Evolutionary conservation across 2,113 vertebrate genomes (phyloP).

Genomic region (Dinomys branickii): DNA sequence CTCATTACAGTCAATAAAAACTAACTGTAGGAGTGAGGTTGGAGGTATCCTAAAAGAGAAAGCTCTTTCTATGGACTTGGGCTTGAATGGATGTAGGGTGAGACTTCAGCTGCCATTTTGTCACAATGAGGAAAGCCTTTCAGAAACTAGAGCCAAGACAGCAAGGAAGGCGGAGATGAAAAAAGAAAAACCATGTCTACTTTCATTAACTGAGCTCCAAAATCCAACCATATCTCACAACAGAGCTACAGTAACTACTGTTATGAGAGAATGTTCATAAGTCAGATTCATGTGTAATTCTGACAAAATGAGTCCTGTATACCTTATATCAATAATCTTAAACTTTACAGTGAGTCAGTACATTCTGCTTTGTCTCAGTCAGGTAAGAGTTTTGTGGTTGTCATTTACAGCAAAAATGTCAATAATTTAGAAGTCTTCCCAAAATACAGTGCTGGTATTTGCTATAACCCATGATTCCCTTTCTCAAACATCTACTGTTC

Average conservation of each 20-base stretch:
- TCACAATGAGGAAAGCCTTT: conserved; percentile 1
- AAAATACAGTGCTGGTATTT: not conserved
- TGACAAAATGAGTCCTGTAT: not conserved
- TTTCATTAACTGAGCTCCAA: conserved; percentile 15
- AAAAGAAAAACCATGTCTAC: not conserved
- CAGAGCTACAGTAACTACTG: not conserved
- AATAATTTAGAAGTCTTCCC: not conserved
- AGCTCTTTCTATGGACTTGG: not conserved
- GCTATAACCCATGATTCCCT: not conserved
- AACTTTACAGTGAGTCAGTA: not conserved
- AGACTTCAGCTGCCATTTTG: not conserved
- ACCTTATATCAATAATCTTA: not conserved
- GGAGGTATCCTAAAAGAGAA: conserved; percentile 11
- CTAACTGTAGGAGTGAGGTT: not conserved
- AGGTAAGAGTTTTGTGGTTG: not conserved
- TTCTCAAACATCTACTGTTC: not conserved
- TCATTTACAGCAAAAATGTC: conserved; percentile 15
- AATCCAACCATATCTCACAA: not conserved
- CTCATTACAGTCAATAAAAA: not conserved
- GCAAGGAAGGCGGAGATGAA: not conserved
- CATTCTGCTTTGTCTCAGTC: not conserved
- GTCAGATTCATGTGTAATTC: not conserved
- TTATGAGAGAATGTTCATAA: not conserved
- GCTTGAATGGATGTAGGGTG: not conserved
- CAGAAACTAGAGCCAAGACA: not conserved